phyloP scores from a whole-genome alignment of 2,113 vertebrate genomes.

The Cephalopterus ornatus region DNA sequence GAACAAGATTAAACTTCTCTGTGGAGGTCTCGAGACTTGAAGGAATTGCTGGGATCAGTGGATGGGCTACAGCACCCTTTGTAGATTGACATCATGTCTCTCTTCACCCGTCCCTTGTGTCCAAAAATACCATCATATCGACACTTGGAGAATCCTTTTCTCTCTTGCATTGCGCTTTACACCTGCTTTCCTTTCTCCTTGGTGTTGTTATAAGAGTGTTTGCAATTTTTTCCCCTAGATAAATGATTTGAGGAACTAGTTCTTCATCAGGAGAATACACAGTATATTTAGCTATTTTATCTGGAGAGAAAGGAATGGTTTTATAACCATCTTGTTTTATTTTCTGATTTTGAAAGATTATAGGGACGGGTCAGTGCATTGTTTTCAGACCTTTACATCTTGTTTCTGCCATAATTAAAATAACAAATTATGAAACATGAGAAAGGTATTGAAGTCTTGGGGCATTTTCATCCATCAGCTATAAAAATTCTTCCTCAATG shows the following conservation, averaged over 20 bases:
- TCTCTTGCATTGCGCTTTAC: neutral
- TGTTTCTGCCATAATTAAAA: neutral
- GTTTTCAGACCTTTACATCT: neutral
- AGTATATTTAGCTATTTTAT: neutral
- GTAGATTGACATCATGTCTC: neutral
- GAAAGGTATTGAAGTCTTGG: neutral
- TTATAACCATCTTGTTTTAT: neutral
- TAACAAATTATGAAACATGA: neutral
- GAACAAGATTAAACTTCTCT: conserved; percentile 2
- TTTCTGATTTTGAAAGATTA: neutral
- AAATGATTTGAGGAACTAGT: neutral
- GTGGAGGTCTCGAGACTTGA: neutral
- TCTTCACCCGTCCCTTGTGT: neutral
- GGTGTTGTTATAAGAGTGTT: neutral
- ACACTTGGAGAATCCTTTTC: neutral
- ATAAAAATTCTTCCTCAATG: neutral
- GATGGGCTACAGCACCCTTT: neutral
- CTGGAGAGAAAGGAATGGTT: neutral
- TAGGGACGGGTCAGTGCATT: neutral
- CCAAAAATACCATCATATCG: conserved; percentile 9
- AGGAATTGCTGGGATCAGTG: neutral
- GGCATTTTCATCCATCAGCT: neutral
- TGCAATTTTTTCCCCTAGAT: neutral
- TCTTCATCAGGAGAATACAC: neutral
- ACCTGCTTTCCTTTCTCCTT: neutral